Percentiles rank a stretch among this genome's conserved stretches.
Conservation (phyloP, 2,888 invertebrate species). For the Argynnis bischoffii region DNA sequence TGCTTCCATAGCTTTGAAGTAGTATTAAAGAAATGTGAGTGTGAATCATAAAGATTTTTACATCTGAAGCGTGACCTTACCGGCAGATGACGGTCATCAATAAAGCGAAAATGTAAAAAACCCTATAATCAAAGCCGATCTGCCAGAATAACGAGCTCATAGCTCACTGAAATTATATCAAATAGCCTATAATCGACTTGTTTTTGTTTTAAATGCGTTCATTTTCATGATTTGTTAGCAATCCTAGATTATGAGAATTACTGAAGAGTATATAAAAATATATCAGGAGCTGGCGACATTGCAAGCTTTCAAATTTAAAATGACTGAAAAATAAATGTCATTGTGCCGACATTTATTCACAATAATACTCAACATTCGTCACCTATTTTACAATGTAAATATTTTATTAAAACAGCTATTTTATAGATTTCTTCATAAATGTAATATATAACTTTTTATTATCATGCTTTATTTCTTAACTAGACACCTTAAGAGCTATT, state of each 20-base stretch:
- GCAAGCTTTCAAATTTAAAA: constrained; percentile 50
- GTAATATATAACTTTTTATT: background rate
- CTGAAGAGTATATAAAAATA: constrained; percentile 60
- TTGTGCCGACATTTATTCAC: constrained; percentile 60
- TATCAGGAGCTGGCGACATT: constrained; percentile 52
- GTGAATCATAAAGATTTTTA: constrained; percentile 56
- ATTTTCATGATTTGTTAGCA: constrained; percentile 74
- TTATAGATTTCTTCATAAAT: background rate
- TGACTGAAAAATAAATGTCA: constrained; percentile 56
- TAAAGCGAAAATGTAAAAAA: constrained; percentile 61
- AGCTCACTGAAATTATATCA: constrained; percentile 71
- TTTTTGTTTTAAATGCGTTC: constrained; percentile 73
- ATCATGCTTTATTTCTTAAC: background rate
- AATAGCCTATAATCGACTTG: constrained; percentile 77
- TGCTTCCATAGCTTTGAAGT: constrained; percentile 42
- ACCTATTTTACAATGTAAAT: constrained; percentile 47
- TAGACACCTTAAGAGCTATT: no score
- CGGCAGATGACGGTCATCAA: constrained; percentile 60
- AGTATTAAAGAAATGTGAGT: constrained; percentile 43
- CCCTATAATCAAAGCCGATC: constrained; percentile 65
- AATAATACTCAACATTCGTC: constrained; percentile 58
- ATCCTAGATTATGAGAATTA: constrained; percentile 69
- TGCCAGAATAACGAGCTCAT: constrained; percentile 61
- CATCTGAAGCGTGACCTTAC: constrained; percentile 52
- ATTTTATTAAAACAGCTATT: constrained; percentile 16